Evolutionary conservation across 2,797 vertebrate species (phyloP), one percentile per base, ranked within the genome.

Genomic region (Sciurus carolinensis): DNA sequence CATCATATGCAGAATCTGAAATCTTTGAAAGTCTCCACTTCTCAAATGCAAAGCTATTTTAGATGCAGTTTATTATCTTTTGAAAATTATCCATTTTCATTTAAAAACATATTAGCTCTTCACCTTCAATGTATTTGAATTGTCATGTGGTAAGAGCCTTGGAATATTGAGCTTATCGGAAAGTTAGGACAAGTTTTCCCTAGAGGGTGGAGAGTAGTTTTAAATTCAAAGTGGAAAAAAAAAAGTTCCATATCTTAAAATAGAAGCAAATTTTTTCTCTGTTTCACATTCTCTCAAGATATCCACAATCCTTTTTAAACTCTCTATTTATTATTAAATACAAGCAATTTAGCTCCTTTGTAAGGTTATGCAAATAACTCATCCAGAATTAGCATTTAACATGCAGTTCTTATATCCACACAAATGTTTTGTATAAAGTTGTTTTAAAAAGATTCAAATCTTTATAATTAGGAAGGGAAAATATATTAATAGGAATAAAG

Each of bases 381-480:
- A 95, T 95, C 94, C 95, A 97, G 96, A 98, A 98, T 98, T 97
- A 97, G 95, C 98, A 98, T 97, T 98, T 98, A 98, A 98, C 96
- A 98, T 98, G 97, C 97, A 97, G 95, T 96, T 97, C 96, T 98
- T 98, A 98, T 97, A 98, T 95, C 96, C 97, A 97, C 97, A 98
- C 97, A 97, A 98, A 98, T 98, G 98, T 98, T 98, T 98, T 98
- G 93, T 98, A 98, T 98, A 97, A 98, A 98, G 98, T 98, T 96
- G 98, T 98, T 98, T 98, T 91, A 97, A 98, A 98, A 98, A 98
- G 98, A 99, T 99, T 98, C 98, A 98, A 98, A 99, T 99, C 98
- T 99, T 98, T 98, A 98, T 99, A 99, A 99, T 99, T 99, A 99
- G 98, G 98, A 98, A 98, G 95, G 95, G 97, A 97, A 99, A 98